Evolutionary conservation across 2,888 invertebrate genomes (phyloP), one percentile per base, ranked within the genome.

Genomic region (Epinotia nisella): DNA sequence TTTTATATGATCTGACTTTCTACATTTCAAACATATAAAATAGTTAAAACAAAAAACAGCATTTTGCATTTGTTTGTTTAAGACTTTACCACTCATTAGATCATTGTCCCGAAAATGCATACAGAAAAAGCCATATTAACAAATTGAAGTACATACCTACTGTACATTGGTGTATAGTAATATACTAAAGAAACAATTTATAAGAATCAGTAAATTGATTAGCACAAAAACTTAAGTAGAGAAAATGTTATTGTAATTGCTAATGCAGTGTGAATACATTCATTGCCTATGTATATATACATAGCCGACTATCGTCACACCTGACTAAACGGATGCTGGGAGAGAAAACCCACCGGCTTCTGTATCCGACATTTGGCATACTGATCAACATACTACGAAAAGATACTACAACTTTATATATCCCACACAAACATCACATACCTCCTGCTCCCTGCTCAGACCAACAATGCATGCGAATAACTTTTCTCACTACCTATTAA

Each of bases 341-440:
- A 79, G 86, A 87, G 89, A 89, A 88, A 90, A 85, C 82, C 75
- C 68, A 71, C 78, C 76, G 79, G 80, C 75, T 78, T 78, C 77
- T 76, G 71, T 65, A 60, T 61, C 74, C 72, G 60, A 60, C 59
- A 71, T 74, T 71, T 59, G 61, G 60, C 74, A 62, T 41, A 71
- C 68, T 68, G 60, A 69, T 73, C 73, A 69, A 59, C 60, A 19
- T 66, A 45, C 58, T 51, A 51, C 58, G 24, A 41, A 72, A 56
- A 56, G 13, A n/a, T 58, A 10, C 61, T 35, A 19, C 1, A 13
- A 39, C 15, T 55, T 41, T 21, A 11, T 49, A 49, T 66, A 24
- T 24, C 17, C 41, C 7, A 55, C 41, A 60, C 35, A 39, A 17
- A 3, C 17, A 9, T 10, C 41, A 51, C 21, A 15, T 19, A 21